These are phyloP conservation scores for Trichoplusia ni DNA, from an alignment of 1,140 invertebrate species.

Conservation along the genomic window DNA sequence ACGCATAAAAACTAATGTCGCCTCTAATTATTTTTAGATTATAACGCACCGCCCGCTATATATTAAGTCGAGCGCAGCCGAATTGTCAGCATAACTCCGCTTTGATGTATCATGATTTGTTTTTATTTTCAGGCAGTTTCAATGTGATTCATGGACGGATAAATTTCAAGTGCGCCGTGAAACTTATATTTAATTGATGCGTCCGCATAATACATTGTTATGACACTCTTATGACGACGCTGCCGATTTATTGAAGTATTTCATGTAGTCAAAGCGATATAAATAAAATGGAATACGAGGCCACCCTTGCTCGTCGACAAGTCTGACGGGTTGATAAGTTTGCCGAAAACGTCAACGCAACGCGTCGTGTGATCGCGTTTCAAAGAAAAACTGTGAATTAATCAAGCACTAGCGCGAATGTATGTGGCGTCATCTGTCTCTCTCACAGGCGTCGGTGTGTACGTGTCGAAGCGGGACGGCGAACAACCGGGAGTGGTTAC, in stretches of 20 bases:
- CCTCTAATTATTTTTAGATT: conserved; percentile 81
- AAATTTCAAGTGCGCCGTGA: conserved; percentile 68
- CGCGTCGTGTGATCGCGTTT: conserved; percentile 59
- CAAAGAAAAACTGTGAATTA: conserved; percentile 77
- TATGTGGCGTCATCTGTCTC: conserved; percentile 61
- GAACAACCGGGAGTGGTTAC: conserved; percentile 65
- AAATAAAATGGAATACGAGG: conserved; percentile 31
- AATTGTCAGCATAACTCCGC: conserved; percentile 79
- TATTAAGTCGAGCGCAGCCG: conserved; percentile 73
- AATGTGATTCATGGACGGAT: conserved; percentile 74
- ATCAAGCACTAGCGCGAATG: conserved; percentile 66
- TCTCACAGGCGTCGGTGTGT: conserved; percentile 50
- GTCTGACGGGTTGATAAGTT: conserved; percentile 54
- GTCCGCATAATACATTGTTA: conserved; percentile 63
- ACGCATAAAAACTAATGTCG: conserved; percentile 79
- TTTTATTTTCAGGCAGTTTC: conserved; percentile 75
- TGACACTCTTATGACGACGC: conserved; percentile 54
- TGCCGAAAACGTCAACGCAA: conserved; percentile 63
- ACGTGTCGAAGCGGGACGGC: conserved; percentile 51
- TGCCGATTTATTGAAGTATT: conserved; percentile 35
- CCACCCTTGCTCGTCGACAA: conserved; percentile 33
- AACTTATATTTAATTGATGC: conserved; percentile 69
- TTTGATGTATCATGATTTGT: conserved; percentile 79
- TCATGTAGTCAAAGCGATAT: conserved; percentile 5
- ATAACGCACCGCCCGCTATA: conserved; percentile 76